A percentile compares a stretch with the other conserved stretches of the same genome.
Conservation (phyloP, 2,113 vertebrate species). For the Cygnus buccinator region DNA sequence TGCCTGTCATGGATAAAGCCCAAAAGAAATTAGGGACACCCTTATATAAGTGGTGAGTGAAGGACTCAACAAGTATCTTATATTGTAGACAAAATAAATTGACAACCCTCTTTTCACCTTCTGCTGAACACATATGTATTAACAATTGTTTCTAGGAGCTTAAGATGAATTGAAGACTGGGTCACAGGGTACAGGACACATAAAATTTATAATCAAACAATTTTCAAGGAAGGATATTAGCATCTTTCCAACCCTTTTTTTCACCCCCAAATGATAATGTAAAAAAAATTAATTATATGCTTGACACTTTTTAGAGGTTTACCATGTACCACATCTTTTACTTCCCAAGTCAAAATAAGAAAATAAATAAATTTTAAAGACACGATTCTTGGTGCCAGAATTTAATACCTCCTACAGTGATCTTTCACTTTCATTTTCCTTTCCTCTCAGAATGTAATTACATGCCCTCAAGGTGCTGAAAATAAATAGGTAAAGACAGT, state of each 20-base stretch:
- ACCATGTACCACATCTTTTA: neutral
- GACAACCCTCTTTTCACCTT: neutral
- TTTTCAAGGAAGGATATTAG: neutral
- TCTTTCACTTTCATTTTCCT: slow-evolving; percentile 17
- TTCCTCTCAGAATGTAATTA: neutral
- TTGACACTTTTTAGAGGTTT: neutral
- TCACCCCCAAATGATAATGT: accelerated
- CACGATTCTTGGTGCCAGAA: neutral
- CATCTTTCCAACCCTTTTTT: neutral
- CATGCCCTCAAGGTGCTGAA: neutral
- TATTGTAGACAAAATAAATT: neutral
- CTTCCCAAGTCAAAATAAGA: neutral
- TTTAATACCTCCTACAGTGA: neutral
- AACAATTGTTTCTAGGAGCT: neutral
- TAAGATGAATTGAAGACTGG: neutral
- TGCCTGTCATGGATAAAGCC: neutral
- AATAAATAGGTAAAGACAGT: slow-evolving; percentile 11
- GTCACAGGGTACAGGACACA: neutral
- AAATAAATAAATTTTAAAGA: neutral
- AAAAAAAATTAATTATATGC: neutral
- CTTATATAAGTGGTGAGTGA: neutral
- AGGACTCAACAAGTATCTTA: neutral
- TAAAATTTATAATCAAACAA: neutral
- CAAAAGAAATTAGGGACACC: neutral
- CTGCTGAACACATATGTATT: neutral